Conservation (phyloP, 2,797 vertebrate genomes). For the Sebastes diaconus region DNA sequence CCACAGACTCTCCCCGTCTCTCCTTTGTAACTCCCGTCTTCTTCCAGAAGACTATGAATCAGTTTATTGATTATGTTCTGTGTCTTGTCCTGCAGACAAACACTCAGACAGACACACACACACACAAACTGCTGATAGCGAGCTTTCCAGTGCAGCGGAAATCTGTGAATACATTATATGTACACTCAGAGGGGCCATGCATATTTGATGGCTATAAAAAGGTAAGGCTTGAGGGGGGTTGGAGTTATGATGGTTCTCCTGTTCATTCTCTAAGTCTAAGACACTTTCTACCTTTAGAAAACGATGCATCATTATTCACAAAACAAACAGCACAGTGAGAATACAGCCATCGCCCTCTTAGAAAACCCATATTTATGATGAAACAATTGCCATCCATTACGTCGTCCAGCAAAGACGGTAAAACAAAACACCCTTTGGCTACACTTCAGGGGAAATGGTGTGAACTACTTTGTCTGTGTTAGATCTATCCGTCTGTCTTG, state of each 20-base stretch:
- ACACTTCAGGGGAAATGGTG: not conserved
- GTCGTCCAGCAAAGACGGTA: not conserved
- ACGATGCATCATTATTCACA: not conserved
- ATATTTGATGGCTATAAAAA: slow-evolving; percentile 77
- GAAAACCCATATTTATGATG: not conserved
- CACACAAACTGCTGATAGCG: slow-evolving; percentile 66
- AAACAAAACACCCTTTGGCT: not conserved
- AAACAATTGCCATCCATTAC: not conserved
- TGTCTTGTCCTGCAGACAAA: slow-evolving; percentile 34
- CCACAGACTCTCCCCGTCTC: not conserved
- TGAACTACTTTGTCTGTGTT: not conserved
- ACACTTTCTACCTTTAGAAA: slow-evolving; percentile 1
- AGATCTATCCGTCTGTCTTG: not conserved
- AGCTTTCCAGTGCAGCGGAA: slow-evolving; percentile 57
- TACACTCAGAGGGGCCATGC: slow-evolving; percentile 64
- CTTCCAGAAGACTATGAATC: slow-evolving; percentile 45
- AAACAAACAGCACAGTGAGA: not conserved
- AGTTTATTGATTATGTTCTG: slow-evolving; percentile 64
- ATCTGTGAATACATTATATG: slow-evolving; percentile 69
- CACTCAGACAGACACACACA: not conserved
- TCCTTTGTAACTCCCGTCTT: not conserved
- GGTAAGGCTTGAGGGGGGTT: slow-evolving; percentile 33
- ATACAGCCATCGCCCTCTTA: not conserved
- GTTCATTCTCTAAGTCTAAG: slow-evolving; percentile 9
- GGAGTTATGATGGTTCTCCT: slow-evolving; percentile 22